Percentiles rank a stretch among this genome's conserved stretches.
phyloP scores from a whole-genome alignment of 2,113 vertebrate species.

The Cinclus cinclus region DNA sequence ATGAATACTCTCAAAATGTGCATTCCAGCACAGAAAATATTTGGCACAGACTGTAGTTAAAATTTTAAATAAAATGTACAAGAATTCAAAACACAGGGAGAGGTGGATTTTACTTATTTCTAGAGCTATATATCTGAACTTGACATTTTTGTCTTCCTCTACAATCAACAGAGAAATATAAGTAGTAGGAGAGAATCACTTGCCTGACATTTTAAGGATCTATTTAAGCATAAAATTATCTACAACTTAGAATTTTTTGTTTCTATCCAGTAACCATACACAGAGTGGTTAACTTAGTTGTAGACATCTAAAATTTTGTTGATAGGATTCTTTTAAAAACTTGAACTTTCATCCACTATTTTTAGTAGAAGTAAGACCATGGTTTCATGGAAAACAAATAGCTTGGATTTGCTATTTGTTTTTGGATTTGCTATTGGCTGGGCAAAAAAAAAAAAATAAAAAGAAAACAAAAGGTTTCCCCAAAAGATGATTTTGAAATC shows the following conservation, averaged over 20 bases:
- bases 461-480: neutral
- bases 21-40: neutral
- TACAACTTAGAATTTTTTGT: neutral
- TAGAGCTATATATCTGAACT: neutral
- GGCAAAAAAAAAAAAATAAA: neutral
- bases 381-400: neutral
- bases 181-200: neutral
- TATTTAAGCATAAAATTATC: neutral
- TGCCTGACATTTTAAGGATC: neutral
- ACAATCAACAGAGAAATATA: neutral
- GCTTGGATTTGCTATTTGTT: neutral
- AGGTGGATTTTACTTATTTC: neutral
- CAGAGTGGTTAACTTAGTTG: neutral
- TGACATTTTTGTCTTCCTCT: neutral
- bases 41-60: neutral
- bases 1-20: neutral
- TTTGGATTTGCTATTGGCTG: too few species aligned
- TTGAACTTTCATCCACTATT: neutral
- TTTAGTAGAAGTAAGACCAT: neutral
- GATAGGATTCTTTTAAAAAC: neutral
- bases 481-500: neutral
- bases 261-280: neutral
- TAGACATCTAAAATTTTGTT: neutral
- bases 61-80: neutral
- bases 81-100: neutral